Evolutionary conservation across 2,113 vertebrate genomes (phyloP), one percentile per base, ranked within the genome.

Genomic region (Bos indicus): DNA sequence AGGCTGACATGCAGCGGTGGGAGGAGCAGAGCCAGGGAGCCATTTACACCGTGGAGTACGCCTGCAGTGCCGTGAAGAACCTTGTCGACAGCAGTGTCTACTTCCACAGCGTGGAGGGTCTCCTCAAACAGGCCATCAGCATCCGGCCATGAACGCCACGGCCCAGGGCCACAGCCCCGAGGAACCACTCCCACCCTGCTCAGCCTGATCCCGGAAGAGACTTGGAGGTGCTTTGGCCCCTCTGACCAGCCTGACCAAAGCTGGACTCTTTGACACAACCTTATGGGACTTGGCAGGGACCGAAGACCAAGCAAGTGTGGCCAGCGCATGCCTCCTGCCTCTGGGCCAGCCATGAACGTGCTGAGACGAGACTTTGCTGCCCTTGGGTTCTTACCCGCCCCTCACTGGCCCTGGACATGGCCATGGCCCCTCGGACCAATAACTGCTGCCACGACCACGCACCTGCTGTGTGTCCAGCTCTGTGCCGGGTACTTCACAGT

Each of bases 1-100:
- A 99, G 99, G 99, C 99, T 0, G 99, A 99, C 96, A 99, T 99
- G 99, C 99, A 99, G 98, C 99, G 99, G 91, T 99, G 99, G 99
- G 99, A 99, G 95, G 99, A 99, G 97, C 99, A 99, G 95, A 99
- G 99, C 97, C 99, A 99, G 98, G 99, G 99, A 88, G 99, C 99
- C 33, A 99, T 99, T 94, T 99, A 99, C 97, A 99, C 99, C 0
- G 99, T 99, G 93, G 99, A 99, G 88, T 99, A 99, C 0, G 99
- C 99, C 67, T 99, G 99, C 98, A 99, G 99, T 6, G 99, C 99
- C 0, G 99, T 99, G 97, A 99, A 99, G 98, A 99, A 98, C 98
- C 99, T 99, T 99, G 99, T 99, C 0, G 99, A 99, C 98, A 99
- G 99, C 98, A 99, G 99, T 0, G 84, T 99, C 67, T 99, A 99